phyloP scores from a whole-genome alignment of 2,797 vertebrate species.

The Poeciliopsis turneri region DNA sequence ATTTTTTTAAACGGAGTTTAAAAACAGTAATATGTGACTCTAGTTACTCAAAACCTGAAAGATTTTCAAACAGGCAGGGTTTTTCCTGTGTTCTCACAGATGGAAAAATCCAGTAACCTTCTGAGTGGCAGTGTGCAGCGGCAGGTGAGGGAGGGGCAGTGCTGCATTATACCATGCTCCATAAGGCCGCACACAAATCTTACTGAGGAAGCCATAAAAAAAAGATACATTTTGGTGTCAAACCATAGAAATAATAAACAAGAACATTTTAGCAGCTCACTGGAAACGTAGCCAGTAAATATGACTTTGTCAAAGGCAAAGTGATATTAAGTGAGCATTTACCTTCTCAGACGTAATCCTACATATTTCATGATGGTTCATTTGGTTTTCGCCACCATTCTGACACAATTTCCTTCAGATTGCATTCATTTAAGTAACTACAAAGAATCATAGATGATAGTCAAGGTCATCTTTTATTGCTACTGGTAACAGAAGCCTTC shows the following conservation, averaged over 20 bases:
- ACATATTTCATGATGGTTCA: neutral
- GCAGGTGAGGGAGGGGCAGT: neutral
- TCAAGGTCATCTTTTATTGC: slow-evolving; percentile 8
- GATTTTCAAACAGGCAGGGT: neutral
- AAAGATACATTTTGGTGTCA: neutral
- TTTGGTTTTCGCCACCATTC: neutral
- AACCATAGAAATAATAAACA: neutral
- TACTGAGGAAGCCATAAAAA: neutral
- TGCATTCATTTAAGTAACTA: slow-evolving; percentile 1
- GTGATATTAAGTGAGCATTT: neutral
- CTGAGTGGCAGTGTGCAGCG: neutral
- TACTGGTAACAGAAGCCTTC: slow-evolving; percentile 20
- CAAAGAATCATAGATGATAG: slow-evolving; percentile 14
- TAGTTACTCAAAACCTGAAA: neutral
- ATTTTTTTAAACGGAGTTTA: neutral
- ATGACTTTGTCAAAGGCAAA: neutral
- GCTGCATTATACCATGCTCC: neutral
- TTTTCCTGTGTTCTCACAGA: neutral
- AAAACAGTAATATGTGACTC: neutral
- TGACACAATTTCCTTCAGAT: neutral
- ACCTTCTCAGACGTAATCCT: neutral
- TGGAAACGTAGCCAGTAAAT: neutral
- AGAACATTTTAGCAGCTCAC: neutral
- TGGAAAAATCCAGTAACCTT: neutral
- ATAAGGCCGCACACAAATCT: neutral